Conservation (phyloP, 2,797 vertebrate species). For the Lithobates sylvaticus region DNA sequence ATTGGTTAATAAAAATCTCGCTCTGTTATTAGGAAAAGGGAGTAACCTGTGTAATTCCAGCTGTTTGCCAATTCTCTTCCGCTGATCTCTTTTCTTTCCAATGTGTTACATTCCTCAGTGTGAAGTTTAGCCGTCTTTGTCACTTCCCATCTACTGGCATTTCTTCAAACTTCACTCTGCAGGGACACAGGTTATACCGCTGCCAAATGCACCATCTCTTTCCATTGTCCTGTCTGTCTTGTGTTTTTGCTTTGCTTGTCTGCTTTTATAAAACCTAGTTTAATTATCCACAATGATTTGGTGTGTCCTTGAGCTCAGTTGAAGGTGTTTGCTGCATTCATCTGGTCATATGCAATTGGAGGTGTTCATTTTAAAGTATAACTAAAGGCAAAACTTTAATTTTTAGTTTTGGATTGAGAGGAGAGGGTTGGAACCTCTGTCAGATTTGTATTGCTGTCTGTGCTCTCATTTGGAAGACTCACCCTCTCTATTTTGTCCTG, state of each 20-base stretch:
- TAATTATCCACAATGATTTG: no score
- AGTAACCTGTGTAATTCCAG: background rate
- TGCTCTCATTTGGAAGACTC: no score
- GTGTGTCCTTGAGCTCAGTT: no score
- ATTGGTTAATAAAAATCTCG: no score
- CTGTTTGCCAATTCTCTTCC: slow-evolving; percentile 14
- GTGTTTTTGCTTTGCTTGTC: slow-evolving; percentile 34
- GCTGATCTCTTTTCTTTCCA: slow-evolving; percentile 65
- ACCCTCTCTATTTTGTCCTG: no score
- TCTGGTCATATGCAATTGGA: background rate
- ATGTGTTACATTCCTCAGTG: slow-evolving; percentile 71
- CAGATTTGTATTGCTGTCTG: no score
- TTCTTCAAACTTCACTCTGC: slow-evolving; percentile 70
- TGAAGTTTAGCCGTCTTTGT: slow-evolving; percentile 68
- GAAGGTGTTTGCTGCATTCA: background rate
- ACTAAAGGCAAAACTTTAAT: no score
- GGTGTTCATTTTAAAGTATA: background rate
- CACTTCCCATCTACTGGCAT: slow-evolving; percentile 66
- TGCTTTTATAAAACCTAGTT: no score
- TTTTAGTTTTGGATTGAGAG: no score
- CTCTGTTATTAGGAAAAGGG: background rate
- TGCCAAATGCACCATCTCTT: background rate
- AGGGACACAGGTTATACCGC: slow-evolving; percentile 64
- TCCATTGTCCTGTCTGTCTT: background rate
- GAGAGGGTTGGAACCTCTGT: no score